Percentiles rank a stretch among this genome's conserved stretches.
These are phyloP conservation scores for Eudasyphora cyanicolor DNA, from an alignment of 2,888 invertebrate species.

Conservation along the genomic window DNA sequence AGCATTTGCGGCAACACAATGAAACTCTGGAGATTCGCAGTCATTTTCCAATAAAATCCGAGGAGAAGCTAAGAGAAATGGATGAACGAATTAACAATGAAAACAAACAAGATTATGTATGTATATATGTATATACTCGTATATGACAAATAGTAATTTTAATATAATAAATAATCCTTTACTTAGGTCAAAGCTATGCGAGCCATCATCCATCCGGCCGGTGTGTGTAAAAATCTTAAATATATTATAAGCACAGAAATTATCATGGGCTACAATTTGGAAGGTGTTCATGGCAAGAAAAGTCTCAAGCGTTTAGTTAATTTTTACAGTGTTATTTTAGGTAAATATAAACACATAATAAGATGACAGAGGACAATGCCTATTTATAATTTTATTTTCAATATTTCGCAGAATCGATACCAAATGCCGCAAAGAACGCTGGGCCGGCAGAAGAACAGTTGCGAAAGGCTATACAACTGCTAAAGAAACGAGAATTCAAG, in stretches of 20 bases:
- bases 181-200: constrained; percentile 31
- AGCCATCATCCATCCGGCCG: constrained; percentile 17
- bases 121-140: too few relatives aligned
- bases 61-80: too few relatives aligned
- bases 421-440: neutral
- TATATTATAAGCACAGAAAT: constrained; percentile 21
- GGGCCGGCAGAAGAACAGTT: constrained; percentile 36
- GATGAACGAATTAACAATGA: too few relatives aligned
- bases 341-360: constrained; percentile 10
- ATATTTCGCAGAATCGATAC: constrained; percentile 17
- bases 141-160: too few relatives aligned
- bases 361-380: neutral
- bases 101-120: too few relatives aligned
- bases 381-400: neutral
- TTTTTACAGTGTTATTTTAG: constrained; percentile 26
- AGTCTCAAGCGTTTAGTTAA: constrained; percentile 18
- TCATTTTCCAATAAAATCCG: too few relatives aligned
- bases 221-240: constrained; percentile 44
- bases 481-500: constrained; percentile 31
- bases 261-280: constrained; percentile 38
- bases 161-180: too few relatives aligned
- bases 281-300: constrained; percentile 40
- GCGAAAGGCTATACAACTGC: constrained; percentile 16
- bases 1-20: too few relatives aligned
- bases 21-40: too few relatives aligned